Base-by-base conservation (phyloP, 2,797 vertebrate species). In the Acrossocheilus wenchowensis region DNA sequence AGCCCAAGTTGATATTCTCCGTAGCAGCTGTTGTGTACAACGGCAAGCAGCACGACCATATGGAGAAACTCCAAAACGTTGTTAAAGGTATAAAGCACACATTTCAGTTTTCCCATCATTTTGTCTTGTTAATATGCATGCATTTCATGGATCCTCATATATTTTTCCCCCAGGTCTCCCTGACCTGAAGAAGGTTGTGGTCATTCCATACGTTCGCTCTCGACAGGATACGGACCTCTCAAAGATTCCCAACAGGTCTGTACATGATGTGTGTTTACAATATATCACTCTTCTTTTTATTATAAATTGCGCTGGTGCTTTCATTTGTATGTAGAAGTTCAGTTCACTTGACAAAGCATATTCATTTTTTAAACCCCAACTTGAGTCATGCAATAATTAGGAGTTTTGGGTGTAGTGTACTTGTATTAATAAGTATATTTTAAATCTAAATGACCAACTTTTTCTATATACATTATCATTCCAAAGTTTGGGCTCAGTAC, bases 1-100 rank as follows among this genome's bases (percentile, higher is more conserved):
- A 99, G 91, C 98, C 98, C 1, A 98, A 97, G 87, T 91, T 99
- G 66, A 96, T 99, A 89, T 98, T 99, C 92, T 99, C 98, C 0
- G 98, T 99, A 0, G 96, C 98, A 66, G 97, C 97, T 0, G 98
- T 99, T 19, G 90, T 97, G 78, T 99, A 99, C 93, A 99, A 99
- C 0, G 95, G 97, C 90, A 98, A 97, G 91, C 95, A 95, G 4
- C 97, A 99, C 0, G 93, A 95, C 89, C 98, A 99, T 93, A 91
- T 99, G 95, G 98, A 98, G 71, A 99, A 99, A 91, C 95, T 99
- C 75, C 96, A 90, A 86, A 97, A 90, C n/a, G 97, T 99, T 6
- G 97, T 98, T 21, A 97, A 97, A 97, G 98, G 98, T 99, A 90
- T 6, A 88, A 26, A 50, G 5, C 26, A 36, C 45, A 23, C 26